Conservation (phyloP, 2,113 vertebrate genomes). For the Merops nubicus region DNA sequence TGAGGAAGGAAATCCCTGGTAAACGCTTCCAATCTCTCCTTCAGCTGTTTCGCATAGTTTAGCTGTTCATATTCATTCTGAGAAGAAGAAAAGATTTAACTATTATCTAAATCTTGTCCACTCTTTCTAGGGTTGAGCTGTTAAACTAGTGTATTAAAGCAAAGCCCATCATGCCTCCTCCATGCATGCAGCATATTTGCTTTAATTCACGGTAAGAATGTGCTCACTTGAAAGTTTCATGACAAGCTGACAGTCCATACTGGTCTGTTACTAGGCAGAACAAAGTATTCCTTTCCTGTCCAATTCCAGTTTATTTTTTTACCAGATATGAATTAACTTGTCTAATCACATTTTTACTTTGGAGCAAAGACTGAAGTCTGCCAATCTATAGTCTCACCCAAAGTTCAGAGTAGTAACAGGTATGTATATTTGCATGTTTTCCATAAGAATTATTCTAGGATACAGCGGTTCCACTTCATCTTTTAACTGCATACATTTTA, state of each 20-base stretch:
- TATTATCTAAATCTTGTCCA: not conserved
- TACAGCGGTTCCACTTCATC: not conserved
- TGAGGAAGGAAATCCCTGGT: constrained; percentile 98
- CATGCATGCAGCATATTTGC: not conserved
- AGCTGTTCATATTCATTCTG: constrained; percentile 97
- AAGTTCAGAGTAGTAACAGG: not conserved
- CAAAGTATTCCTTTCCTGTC: not conserved
- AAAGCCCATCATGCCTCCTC: not conserved
- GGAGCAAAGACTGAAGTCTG: not conserved
- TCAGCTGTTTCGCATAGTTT: constrained; percentile 96
- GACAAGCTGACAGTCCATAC: not conserved
- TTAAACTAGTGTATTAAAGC: not conserved
- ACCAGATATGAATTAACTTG: not conserved
- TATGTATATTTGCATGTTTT: not conserved
- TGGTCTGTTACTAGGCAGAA: not conserved
- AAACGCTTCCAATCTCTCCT: constrained; percentile 94
- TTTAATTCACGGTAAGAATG: not conserved
- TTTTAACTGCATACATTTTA: not conserved
- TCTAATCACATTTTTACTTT: not conserved
- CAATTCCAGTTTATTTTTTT: not conserved
- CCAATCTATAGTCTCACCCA: not conserved
- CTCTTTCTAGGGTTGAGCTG: not conserved
- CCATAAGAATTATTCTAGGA: not conserved
- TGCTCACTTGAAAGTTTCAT: not conserved
- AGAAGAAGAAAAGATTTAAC: not conserved